Conservation (phyloP, 1,140 invertebrate species). For the Zophobas morio region DNA sequence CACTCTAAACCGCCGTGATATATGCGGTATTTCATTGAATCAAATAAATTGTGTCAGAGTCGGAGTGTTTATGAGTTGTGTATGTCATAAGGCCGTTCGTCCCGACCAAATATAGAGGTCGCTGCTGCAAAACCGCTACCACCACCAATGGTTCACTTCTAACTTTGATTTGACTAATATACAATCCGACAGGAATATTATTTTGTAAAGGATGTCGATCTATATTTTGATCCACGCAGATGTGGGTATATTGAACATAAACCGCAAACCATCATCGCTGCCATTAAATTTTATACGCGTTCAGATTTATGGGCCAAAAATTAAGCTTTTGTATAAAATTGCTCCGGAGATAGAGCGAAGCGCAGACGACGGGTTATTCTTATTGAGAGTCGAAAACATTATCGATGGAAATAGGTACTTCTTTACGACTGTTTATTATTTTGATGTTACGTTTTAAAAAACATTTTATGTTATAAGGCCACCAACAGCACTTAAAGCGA, state of each 20-base stretch:
- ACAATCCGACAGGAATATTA: constrained; percentile 41
- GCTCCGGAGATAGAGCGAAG: background rate
- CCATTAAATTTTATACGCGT: constrained; percentile 33
- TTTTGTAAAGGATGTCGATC: constrained; percentile 37
- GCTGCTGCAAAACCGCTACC: constrained; percentile 31
- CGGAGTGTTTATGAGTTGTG: constrained; percentile 50
- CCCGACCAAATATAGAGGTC: constrained; percentile 44
- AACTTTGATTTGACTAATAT: constrained; percentile 41
- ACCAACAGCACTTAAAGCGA: too few species aligned
- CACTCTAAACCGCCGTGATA: constrained; percentile 45
- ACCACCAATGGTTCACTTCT: constrained; percentile 33
- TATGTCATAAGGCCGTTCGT: constrained; percentile 46
- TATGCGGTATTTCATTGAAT: constrained; percentile 54
- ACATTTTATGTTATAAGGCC: too few species aligned
- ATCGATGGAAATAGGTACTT: too few species aligned
- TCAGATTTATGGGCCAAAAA: constrained; percentile 29
- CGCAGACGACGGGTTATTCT: background rate
- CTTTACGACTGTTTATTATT: too few species aligned
- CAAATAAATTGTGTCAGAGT: constrained; percentile 56
- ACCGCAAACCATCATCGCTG: constrained; percentile 22
- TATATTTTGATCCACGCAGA: constrained; percentile 39
- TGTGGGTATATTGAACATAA: constrained; percentile 37
- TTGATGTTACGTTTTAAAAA: too few species aligned
- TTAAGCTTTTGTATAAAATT: constrained; percentile 30
- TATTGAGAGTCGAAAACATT: too few species aligned